Evolutionary conservation across 2,113 vertebrate species (phyloP), one percentile per base, ranked within the genome.

Genomic region (Mastomys natalensis): DNA sequence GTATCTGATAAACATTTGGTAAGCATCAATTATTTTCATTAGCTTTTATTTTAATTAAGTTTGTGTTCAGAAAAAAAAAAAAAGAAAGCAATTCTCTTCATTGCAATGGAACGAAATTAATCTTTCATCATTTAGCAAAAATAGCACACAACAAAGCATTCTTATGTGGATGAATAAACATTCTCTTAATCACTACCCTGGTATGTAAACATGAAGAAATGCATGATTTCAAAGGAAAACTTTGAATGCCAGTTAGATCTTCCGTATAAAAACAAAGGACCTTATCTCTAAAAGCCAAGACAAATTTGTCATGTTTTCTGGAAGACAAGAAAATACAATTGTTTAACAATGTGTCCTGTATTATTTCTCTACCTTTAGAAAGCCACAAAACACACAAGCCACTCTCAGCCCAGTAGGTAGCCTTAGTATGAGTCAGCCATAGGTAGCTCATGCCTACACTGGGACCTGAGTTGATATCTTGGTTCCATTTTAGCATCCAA

Each of bases 21-120:
- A 93, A 84, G 72, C 78, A 80, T 10, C 64, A 85, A 53, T 97
- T 88, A 60, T 95, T 92, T 48, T 95, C 92, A 90, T 87, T 92
- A 95, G 60, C 11, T 78, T 97, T 91, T 12, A 2, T 43, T 94
- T 92, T 93, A 78, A 92, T 80, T 95, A 96, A 95, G 62, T 94
- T 80, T 45, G 16, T 60, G n/a, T 48, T 31, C 48, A 87, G 66
- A 34, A 84, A 80, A 82, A 90, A 66, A 24, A 62, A 64, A 94
- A 82, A 90, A 66, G 60, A 62, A 64, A 94, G 13, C 3, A 77
- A 51, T 6, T 87, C 15, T 95, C 22, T 4, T 89, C 24, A 43
- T 51, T 8, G 77, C 26, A 11, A 22, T 81, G 58, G 19, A 78
- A n/a, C 37, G 86, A 66, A 91, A 70, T 26, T 90, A 74, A 34